Evolutionary conservation across 1,140 invertebrate species (phyloP).

Genomic region (Dreissena polymorpha): DNA sequence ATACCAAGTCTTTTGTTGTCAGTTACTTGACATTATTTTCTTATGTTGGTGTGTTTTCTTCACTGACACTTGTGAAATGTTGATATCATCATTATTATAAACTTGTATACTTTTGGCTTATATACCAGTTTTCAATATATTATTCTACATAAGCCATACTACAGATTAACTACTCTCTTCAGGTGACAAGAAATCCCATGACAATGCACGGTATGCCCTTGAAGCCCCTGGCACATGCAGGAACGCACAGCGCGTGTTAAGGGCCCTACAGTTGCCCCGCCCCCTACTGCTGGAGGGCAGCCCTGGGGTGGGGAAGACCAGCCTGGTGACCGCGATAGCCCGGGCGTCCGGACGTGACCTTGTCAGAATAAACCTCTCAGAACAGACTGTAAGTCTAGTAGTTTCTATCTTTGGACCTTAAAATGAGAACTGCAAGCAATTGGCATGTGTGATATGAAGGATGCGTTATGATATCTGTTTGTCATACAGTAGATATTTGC

Average conservation of each 20-base stretch:
- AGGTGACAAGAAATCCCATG: constrained; percentile 17
- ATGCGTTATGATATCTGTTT: too few species aligned
- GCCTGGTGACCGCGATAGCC: constrained; percentile 94
- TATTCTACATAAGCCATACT: too few species aligned
- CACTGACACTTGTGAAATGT: too few species aligned
- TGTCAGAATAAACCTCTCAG: constrained; percentile 97
- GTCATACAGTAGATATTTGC: too few species aligned
- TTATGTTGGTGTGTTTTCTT: too few species aligned
- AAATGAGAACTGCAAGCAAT: too few species aligned
- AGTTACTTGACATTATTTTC: too few species aligned
- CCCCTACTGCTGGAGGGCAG: constrained; percentile 98
- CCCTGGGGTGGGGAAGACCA: constrained; percentile 99
- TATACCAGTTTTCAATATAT: too few species aligned
- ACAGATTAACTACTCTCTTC: background rate
- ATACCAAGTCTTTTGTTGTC: too few species aligned
- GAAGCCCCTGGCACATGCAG: constrained; percentile 90
- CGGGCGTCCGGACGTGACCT: constrained; percentile 89
- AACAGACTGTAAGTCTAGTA: constrained; percentile 92
- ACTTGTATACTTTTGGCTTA: too few species aligned
- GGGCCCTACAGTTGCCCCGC: constrained; percentile 91
- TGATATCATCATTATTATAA: too few species aligned
- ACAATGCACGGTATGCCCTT: constrained; percentile 68
- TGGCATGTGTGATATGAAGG: too few species aligned
- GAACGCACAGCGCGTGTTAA: constrained; percentile 91
- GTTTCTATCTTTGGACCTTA: background rate